Conservation (phyloP, 2,888 invertebrate species). For the Microctonus hyperodae region DNA sequence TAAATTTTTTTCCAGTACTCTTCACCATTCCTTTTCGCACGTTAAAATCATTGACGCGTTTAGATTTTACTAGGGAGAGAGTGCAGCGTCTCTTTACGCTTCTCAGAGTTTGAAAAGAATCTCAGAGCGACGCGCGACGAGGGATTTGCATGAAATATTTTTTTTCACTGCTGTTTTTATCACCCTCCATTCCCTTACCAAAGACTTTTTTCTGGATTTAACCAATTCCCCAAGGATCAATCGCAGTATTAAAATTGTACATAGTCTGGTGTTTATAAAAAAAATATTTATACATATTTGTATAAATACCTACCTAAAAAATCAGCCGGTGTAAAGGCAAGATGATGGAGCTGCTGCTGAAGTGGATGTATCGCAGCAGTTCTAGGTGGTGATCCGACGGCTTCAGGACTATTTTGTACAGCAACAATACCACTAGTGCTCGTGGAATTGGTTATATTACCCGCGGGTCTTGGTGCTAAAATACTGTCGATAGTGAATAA, state of each 20-base stretch:
- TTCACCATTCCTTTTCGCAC: constrained; percentile 33
- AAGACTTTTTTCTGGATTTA: constrained; percentile 30
- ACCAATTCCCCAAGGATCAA: constrained; percentile 20
- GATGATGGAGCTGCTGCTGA: constrained; percentile 61
- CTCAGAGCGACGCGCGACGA: constrained; percentile 36
- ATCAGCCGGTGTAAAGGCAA: constrained; percentile 69
- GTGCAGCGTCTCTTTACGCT: constrained; percentile 38
- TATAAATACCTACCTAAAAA: constrained; percentile 74
- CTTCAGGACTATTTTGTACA: constrained; percentile 39
- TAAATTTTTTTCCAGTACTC: constrained; percentile 37
- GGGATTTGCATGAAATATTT: constrained; percentile 40
- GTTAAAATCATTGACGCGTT: constrained; percentile 39
- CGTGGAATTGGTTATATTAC: constrained; percentile 53
- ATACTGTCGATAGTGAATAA: constrained; percentile 89
- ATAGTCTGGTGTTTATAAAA: not conserved
- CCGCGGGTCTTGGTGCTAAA: constrained; percentile 73
- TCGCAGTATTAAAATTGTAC: constrained; percentile 3
- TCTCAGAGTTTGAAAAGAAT: constrained; percentile 36
- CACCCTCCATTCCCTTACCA: not conserved
- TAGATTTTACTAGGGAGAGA: constrained; percentile 39
- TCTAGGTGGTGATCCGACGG: constrained; percentile 50
- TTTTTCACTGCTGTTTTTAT: constrained; percentile 16
- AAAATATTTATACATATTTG: not conserved
- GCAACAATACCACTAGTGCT: constrained; percentile 42
- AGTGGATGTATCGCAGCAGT: constrained; percentile 53